phyloP scores from a whole-genome alignment of 2,797 vertebrate species.

The Arvicola amphibius region DNA sequence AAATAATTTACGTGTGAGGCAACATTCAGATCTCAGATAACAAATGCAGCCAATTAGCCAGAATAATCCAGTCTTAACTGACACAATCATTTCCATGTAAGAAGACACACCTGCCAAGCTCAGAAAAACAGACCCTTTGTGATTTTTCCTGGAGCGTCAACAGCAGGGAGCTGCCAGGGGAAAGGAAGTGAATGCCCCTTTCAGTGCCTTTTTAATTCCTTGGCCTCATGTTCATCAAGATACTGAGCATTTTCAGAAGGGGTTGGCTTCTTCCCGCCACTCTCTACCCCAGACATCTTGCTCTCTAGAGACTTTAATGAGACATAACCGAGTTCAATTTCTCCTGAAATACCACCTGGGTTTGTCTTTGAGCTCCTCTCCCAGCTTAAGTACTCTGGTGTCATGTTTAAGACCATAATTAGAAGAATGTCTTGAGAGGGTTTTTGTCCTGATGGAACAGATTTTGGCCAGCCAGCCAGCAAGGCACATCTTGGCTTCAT shows the following conservation, averaged over 20 bases:
- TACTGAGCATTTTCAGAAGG: slow-evolving; percentile 61
- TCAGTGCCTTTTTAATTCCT: slow-evolving; percentile 56
- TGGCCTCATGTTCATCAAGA: slow-evolving; percentile 30
- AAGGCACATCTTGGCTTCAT: slow-evolving; percentile 72
- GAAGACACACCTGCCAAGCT: slow-evolving; percentile 75
- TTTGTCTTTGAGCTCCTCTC: slow-evolving; percentile 38
- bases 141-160: slow-evolving; percentile 73
- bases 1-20: slow-evolving; percentile 63
- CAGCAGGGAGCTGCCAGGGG: slow-evolving; percentile 73
- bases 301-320: neutral
- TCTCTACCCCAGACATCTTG: neutral
- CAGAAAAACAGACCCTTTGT: slow-evolving; percentile 69
- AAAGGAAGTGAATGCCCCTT: slow-evolving; percentile 80
- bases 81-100: slow-evolving; percentile 70
- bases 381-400: slow-evolving; percentile 53
- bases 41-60: slow-evolving; percentile 59
- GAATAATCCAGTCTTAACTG: slow-evolving; percentile 61
- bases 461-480: slow-evolving; percentile 68
- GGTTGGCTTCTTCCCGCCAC: slow-evolving; percentile 19
- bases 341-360: neutral
- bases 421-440: slow-evolving; percentile 50
- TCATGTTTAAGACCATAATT: slow-evolving; percentile 38
- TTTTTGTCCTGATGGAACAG: slow-evolving; percentile 12
- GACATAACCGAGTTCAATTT: slow-evolving; percentile 38
- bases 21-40: slow-evolving; percentile 74